phyloP scores from a whole-genome alignment of 2,113 vertebrate species.

The Syngnathoides biaculeatus region DNA sequence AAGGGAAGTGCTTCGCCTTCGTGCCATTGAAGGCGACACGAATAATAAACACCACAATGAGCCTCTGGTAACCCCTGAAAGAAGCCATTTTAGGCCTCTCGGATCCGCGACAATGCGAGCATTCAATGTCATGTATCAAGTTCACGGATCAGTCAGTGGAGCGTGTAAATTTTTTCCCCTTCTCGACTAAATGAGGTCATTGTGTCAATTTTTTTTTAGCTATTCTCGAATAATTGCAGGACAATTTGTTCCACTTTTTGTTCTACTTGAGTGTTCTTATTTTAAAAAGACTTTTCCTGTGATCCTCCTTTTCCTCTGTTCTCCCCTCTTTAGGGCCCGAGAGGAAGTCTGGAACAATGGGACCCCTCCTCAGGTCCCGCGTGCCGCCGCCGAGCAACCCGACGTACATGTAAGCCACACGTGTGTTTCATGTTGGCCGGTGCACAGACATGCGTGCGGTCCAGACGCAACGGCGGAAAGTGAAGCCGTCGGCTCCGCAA shows the following conservation, averaged over 20 bases:
- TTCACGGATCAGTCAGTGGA: conserved; percentile 13
- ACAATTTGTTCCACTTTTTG: not conserved
- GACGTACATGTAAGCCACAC: conserved; percentile 3
- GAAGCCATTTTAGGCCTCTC: conserved; percentile 6
- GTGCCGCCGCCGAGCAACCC: conserved; percentile 40
- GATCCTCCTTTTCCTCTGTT: conserved; percentile 65
- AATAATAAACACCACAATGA: conserved; percentile 63
- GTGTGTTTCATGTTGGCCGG: conserved; percentile 14
- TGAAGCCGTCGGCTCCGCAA: not conserved
- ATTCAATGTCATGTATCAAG: conserved; percentile 15
- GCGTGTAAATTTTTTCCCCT: conserved; percentile 12
- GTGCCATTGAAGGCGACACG: conserved; percentile 41
- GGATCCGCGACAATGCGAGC: conserved; percentile 15
- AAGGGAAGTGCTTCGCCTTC: conserved; percentile 56
- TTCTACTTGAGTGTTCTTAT: not conserved
- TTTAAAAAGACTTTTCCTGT: conserved; percentile 22
- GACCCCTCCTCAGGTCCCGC: conserved; percentile 43
- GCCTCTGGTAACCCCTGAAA: conserved; percentile 3
- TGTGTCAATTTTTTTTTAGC: conserved; percentile 10
- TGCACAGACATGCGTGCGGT: conserved; percentile 11
- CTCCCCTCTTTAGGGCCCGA: conserved; percentile 28
- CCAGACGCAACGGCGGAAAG: not conserved
- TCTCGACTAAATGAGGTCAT: conserved; percentile 19
- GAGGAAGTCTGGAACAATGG: conserved; percentile 72
- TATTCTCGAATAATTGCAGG: not conserved